phyloP scores from a whole-genome alignment of 2,113 vertebrate genomes.

The Sinocyclocheilus anophthalmus region DNA sequence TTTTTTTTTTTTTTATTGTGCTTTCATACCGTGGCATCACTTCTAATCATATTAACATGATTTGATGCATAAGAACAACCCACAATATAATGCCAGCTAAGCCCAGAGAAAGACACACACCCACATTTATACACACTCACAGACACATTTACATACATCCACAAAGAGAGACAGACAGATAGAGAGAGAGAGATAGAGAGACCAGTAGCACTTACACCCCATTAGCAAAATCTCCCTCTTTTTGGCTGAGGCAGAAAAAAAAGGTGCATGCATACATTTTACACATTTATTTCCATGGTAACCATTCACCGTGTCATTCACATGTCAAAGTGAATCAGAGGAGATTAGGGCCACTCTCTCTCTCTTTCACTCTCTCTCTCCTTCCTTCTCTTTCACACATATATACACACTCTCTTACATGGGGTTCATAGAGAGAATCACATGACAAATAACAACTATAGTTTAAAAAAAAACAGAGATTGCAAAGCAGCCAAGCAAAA shows the following conservation, averaged over 20 bases:
- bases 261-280: slow-evolving; percentile 99
- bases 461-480: slow-evolving; percentile 36
- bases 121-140: slow-evolving; percentile 4
- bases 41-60: slow-evolving; percentile 53
- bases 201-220: slow-evolving; percentile 56
- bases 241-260: slow-evolving; percentile 71
- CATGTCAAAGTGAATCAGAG: slow-evolving; percentile 98
- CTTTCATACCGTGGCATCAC: slow-evolving; percentile 56
- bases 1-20: too few species aligned
- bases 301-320: slow-evolving; percentile 99
- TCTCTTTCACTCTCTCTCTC: background rate
- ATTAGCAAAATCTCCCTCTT: slow-evolving; percentile 77
- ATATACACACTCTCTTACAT: background rate
- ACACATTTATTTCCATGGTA: slow-evolving; percentile 99
- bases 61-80: slow-evolving; percentile 22
- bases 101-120: background rate
- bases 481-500: background rate
- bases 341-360: slow-evolving; percentile 80
- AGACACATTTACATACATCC: slow-evolving; percentile 32
- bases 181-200: slow-evolving; percentile 44
- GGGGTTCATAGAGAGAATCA: slow-evolving; percentile 69
- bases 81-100: background rate
- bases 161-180: slow-evolving; percentile 23
- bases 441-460: slow-evolving; percentile 71
- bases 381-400: background rate